Percentiles rank a stretch among this genome's conserved stretches.
Evolutionary conservation across 2,113 vertebrate genomes (phyloP).

Genomic region (Cephalopterus ornatus): DNA sequence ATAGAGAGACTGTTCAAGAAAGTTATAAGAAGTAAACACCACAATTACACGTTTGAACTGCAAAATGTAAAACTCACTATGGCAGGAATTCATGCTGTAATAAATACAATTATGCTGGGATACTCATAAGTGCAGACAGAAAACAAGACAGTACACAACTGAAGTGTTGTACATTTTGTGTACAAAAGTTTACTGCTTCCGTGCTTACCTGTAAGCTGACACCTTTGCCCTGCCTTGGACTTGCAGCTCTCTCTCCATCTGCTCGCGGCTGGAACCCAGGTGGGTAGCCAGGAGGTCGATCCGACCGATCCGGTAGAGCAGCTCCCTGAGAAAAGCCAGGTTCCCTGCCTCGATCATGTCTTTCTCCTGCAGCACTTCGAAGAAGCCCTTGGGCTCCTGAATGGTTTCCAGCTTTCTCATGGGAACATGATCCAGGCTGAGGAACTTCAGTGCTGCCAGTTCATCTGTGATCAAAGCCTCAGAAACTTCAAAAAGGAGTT

Average conservation of each 20-base stretch:
- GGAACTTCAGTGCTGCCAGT: conserved; percentile 68
- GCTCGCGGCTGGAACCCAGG: conserved; percentile 3
- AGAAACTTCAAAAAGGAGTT: conserved; percentile 52
- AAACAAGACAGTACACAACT: neutral
- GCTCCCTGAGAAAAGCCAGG: conserved; percentile 68
- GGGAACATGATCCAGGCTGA: conserved; percentile 58
- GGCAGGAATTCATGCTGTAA: neutral
- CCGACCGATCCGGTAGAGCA: conserved; percentile 60
- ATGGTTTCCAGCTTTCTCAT: conserved; percentile 57
- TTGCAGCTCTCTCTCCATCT: conserved; percentile 50
- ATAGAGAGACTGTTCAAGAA: neutral
- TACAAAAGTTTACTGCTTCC: neutral
- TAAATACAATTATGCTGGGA: neutral
- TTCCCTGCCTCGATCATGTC: neutral
- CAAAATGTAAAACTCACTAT: neutral
- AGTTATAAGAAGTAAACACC: neutral
- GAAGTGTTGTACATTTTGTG: too few species aligned
- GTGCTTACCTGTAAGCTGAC: conserved; percentile 68
- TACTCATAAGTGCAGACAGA: neutral
- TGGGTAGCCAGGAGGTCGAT: conserved; percentile 37
- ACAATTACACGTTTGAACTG: neutral
- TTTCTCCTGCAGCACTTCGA: conserved; percentile 50
- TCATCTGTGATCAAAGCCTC: conserved; percentile 56
- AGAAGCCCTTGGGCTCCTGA: conserved; percentile 48
- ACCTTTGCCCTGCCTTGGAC: conserved; percentile 17